Evolutionary conservation across 2,113 vertebrate genomes (phyloP).

Genomic region (Paradisaea rubra): DNA sequence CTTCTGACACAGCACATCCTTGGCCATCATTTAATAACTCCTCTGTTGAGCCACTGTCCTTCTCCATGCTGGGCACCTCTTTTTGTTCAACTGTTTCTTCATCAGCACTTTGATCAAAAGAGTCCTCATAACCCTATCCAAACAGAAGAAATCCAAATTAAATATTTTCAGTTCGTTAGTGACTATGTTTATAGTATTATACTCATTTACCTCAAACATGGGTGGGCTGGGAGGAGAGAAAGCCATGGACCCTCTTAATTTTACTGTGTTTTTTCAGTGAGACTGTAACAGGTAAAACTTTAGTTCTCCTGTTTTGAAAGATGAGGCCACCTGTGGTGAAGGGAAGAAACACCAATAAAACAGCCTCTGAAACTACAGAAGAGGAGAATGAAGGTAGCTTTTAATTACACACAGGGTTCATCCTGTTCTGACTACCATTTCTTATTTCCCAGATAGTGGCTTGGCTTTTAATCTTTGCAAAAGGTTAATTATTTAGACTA

Average conservation of each 20-base stretch:
- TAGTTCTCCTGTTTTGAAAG: background rate
- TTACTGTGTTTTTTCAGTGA: background rate
- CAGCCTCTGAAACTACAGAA: background rate
- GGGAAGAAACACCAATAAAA: background rate
- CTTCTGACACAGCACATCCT: background rate
- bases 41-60: background rate
- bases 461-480: background rate
- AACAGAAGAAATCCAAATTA: background rate
- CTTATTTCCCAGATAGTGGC: background rate
- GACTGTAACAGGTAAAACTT: background rate
- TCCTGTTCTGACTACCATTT: background rate
- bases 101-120: slow-evolving; percentile 20
- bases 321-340: background rate
- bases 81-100: slow-evolving; percentile 21
- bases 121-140: slow-evolving; percentile 47
- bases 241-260: background rate
- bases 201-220: background rate
- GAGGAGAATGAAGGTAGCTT: background rate
- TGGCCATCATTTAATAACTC: background rate
- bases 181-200: background rate
- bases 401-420: background rate
- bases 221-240: background rate
- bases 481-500: background rate
- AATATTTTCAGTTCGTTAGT: background rate
- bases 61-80: background rate